Evolutionary conservation across 1,140 invertebrate genomes (phyloP).

Genomic region (Philaenus spumarius): DNA sequence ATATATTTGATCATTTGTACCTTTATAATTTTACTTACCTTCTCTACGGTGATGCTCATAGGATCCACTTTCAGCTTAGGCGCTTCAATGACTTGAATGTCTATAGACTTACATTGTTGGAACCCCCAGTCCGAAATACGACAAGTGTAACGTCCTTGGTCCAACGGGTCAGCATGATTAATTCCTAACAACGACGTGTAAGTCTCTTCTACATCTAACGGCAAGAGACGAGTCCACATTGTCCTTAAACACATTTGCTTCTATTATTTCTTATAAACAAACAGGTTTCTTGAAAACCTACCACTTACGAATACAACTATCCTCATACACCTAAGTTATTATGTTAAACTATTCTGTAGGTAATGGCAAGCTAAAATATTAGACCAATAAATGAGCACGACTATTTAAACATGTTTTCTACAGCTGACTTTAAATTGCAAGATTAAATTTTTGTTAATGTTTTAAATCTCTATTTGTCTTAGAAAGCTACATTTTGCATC

Average conservation of each 20-base stretch:
- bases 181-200: constrained; percentile 64
- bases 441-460: too few relatives aligned
- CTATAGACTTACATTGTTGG: constrained; percentile 61
- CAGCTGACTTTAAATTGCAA: too few relatives aligned
- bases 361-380: too few relatives aligned
- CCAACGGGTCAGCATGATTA: constrained; percentile 50
- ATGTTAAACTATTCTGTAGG: too few relatives aligned
- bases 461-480: too few relatives aligned
- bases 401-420: too few relatives aligned
- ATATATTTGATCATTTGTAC: background rate
- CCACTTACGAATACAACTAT: too few relatives aligned
- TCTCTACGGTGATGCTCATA: constrained; percentile 62
- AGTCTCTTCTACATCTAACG: constrained; percentile 55
- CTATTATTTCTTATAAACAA: too few relatives aligned
- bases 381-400: too few relatives aligned
- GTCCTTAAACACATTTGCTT: constrained; percentile 35
- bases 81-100: constrained; percentile 55
- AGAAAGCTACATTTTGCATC: too few relatives aligned
- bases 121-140: constrained; percentile 62
- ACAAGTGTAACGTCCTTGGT: constrained; percentile 67
- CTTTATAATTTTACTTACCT: constrained; percentile 41
- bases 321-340: too few relatives aligned
- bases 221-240: constrained; percentile 41
- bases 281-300: too few relatives aligned
- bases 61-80: constrained; percentile 64